Evolutionary conservation across 2,888 invertebrate species (phyloP).

Genomic region (Chymomyza fuscimana): DNA sequence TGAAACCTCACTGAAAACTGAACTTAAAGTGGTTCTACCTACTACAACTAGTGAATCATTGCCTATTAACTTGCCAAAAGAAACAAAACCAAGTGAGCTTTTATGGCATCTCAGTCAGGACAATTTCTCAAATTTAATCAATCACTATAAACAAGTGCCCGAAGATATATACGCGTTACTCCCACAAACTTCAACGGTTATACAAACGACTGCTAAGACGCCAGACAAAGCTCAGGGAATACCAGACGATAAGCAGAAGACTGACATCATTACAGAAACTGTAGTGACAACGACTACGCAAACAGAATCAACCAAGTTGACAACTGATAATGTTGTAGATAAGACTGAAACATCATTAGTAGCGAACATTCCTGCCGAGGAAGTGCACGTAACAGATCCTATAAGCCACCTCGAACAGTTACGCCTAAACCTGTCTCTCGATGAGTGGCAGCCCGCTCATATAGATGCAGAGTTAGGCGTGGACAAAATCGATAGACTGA

Average conservation of each 20-base stretch:
- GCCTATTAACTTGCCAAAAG: neutral
- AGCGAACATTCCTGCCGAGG: slow-evolving; percentile 59
- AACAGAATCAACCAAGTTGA: slow-evolving; percentile 52
- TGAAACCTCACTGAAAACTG: too few relatives aligned
- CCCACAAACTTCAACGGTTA: slow-evolving; percentile 29
- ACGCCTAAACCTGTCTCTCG: slow-evolving; percentile 62
- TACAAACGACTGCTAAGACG: slow-evolving; percentile 22
- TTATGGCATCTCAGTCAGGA: slow-evolving; percentile 63
- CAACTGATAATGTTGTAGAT: slow-evolving; percentile 56
- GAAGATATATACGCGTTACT: slow-evolving; percentile 40
- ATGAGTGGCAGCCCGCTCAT: slow-evolving; percentile 61
- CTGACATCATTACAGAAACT: slow-evolving; percentile 67
- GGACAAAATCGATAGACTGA: slow-evolving; percentile 40
- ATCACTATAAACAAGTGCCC: slow-evolving; percentile 39
- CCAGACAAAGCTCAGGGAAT: slow-evolving; percentile 60
- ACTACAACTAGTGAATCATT: neutral
- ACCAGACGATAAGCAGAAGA: slow-evolving; percentile 67
- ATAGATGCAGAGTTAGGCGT: slow-evolving; percentile 47
- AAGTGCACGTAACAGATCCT: slow-evolving; percentile 30
- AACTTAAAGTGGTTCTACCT: neutral
- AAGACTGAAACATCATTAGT: slow-evolving; percentile 71
- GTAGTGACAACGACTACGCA: slow-evolving; percentile 59
- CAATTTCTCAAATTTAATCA: slow-evolving; percentile 49
- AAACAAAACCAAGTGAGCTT: slow-evolving; percentile 36
- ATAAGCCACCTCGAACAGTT: slow-evolving; percentile 48